Evolutionary conservation across 2,797 vertebrate genomes (phyloP).

Genomic region (Tapirus indicus): DNA sequence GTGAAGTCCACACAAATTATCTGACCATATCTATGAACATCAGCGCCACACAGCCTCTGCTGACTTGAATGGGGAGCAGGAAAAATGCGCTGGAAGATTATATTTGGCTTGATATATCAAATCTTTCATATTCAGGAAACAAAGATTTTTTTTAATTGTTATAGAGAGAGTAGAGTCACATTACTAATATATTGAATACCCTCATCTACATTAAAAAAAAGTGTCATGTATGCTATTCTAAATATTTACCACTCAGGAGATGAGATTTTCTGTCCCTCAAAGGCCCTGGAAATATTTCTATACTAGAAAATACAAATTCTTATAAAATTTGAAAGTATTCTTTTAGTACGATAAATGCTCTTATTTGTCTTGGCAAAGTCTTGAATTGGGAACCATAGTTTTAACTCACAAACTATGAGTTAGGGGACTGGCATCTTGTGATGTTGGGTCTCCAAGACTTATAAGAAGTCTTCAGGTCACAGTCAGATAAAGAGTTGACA

Average conservation of each 20-base stretch:
- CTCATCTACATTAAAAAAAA: not conserved
- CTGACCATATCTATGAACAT: not conserved
- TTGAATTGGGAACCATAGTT: not conserved
- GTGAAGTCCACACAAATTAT: not conserved
- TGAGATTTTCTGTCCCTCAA: not conserved
- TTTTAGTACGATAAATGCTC: slow-evolving; percentile 20
- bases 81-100: not conserved
- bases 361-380: not conserved
- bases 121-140: not conserved
- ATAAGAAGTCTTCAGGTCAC: slow-evolving; percentile 28
- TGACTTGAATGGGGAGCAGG: not conserved
- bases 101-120: not conserved
- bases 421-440: not conserved
- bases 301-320: slow-evolving; percentile 1
- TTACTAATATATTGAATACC: not conserved
- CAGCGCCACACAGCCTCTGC: not conserved
- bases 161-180: not conserved
- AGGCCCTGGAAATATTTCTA: not conserved
- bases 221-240: not conserved
- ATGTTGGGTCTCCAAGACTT: not conserved
- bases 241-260: not conserved
- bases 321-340: slow-evolving; percentile 25
- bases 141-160: not conserved
- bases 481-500: not conserved
- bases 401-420: not conserved